A percentile compares a stretch with the other conserved stretches of the same genome.
phyloP scores from a whole-genome alignment of 2,113 vertebrate genomes.

The Glaucomys volans region DNA sequence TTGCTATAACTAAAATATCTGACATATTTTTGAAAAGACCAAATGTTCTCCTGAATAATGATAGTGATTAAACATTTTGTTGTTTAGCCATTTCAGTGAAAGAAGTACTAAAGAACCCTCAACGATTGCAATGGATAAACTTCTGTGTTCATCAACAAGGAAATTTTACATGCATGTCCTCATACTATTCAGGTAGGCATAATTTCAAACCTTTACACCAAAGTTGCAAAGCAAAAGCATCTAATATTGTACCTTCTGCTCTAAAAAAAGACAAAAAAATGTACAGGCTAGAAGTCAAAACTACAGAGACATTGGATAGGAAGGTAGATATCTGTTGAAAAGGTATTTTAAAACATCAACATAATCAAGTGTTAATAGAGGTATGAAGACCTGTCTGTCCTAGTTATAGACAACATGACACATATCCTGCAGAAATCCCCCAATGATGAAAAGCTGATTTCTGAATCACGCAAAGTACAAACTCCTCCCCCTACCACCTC shows the following conservation, averaged over 20 bases:
- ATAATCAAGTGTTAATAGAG: conserved; percentile 44
- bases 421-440: background rate
- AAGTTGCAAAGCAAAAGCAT: background rate
- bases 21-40: background rate
- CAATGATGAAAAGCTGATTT: conserved; percentile 53
- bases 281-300: background rate
- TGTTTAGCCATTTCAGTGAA: background rate
- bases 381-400: background rate
- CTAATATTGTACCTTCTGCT: background rate
- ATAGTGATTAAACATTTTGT: conserved; percentile 25
- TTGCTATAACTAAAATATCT: background rate
- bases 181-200: background rate
- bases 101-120: background rate
- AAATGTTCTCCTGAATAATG: background rate
- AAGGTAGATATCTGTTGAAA: background rate
- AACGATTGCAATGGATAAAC: background rate
- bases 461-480: background rate
- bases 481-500: background rate
- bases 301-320: background rate
- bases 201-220: background rate
- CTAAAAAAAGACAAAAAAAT: conserved; percentile 38
- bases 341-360: conserved; percentile 12
- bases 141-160: background rate
- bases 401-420: background rate
- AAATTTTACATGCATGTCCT: background rate